Base-by-base conservation (phyloP, 1,140 invertebrate species). In the Chironomus striatipennis region DNA sequence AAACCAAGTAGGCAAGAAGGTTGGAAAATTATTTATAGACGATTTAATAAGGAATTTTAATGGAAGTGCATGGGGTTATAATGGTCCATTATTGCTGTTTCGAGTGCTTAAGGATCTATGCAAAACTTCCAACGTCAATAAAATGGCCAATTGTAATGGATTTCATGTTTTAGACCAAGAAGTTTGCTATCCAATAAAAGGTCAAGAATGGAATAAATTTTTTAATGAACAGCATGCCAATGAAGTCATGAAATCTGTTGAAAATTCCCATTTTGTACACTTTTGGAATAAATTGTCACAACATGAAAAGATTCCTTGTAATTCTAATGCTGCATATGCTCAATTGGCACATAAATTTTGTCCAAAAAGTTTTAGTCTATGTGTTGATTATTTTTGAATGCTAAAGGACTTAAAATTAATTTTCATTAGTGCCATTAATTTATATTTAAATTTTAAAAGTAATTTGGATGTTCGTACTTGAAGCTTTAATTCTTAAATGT, bases 251-350 rank as follows among this genome's bases (percentile, higher is more conserved):
- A 1, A 18, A 18, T 8, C 9, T 5, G 18, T 18, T 21, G 18
- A 70, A 70, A 9, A 70, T 20, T 18, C 65, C n/a, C 0, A 18
- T 0, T 15, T 70, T 21, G 20, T 70, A 3, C 65, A 70, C 10
- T 70, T 70, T 21, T 70, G 65, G 65, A 70, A 70, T 70, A 70
- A 70, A 70, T 70, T 70, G 17, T 70, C 65, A 8, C 20, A 70
- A 10, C n/a, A 18, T 17, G 2, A 70, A 18, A 70, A 57, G n/a
- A 12, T 57, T 18, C 7, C n/a, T 10, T 20, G 17, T 8, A 18
- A 70, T 18, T 70, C 65, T 10, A 70, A 1, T 70, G 17, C 65
- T 0, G 65, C 65, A 1, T 70, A 70, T 20, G 18, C 20, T 20
- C 65, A 70, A 12, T 12, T 70, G 7, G 65, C 65, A 3, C n/a